Conservation (phyloP, 2,113 vertebrate genomes). For the Alligator sinensis region DNA sequence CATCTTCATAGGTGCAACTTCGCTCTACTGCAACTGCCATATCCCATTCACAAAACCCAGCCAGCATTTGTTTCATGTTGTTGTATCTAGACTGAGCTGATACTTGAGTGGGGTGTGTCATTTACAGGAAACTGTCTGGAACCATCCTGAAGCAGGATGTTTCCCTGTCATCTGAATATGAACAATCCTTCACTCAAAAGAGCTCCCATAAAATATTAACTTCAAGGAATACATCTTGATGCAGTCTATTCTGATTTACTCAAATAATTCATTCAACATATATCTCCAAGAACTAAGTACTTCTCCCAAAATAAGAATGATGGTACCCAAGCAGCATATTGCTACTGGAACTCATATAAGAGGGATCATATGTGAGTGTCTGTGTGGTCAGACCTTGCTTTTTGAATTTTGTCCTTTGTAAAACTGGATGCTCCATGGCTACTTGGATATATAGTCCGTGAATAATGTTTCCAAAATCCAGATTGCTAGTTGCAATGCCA, state of each 20-base stretch:
- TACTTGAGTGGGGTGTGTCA: neutral
- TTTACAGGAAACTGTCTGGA: neutral
- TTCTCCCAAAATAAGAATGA: neutral
- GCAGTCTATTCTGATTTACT: neutral
- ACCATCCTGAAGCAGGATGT: neutral
- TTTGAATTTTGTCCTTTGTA: neutral
- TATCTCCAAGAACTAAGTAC: neutral
- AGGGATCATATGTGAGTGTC: neutral
- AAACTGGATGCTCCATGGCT: neutral
- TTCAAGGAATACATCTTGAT: neutral
- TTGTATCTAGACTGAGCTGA: neutral
- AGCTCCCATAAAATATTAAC: neutral
- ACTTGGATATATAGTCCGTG: neutral
- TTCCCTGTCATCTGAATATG: neutral
- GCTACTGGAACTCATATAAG: neutral
- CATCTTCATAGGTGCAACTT: neutral
- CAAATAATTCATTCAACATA: neutral
- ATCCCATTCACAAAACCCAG: neutral
- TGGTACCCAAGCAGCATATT: neutral
- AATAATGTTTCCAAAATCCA: neutral
- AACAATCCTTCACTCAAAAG: neutral
- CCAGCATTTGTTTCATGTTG: neutral
- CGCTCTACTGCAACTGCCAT: neutral
- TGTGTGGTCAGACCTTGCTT: neutral
- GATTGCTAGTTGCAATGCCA: neutral